Base-by-base conservation (phyloP, 2,113 vertebrate species). In the Pica pica region DNA sequence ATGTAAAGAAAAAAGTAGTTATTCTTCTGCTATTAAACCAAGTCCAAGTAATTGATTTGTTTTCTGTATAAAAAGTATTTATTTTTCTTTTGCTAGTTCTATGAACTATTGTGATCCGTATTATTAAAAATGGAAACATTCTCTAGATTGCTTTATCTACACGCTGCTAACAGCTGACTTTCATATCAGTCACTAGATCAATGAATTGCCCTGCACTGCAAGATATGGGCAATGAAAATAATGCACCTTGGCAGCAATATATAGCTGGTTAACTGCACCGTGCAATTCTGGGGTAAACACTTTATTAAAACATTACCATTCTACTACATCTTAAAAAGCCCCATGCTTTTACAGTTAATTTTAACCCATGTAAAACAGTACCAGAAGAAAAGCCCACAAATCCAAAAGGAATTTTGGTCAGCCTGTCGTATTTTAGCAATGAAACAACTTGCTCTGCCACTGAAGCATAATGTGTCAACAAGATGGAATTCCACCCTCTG, bases 391-490 rank as follows among this genome's bases (percentile, higher is more conserved):
- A 2, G 0, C 4, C 13, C 37, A 46, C 11, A 69, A 80, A 83
- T 76, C 49, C 31, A 28, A 61, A 76, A 80, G 50, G 31, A 85
- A 88, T 90, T 82, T 85, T 89, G 53, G 69, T 69, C 61, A 88
- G 78, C 47, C 73, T 96, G 90, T 93, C 90, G 80, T 89, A 95
- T 90, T 95, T 95, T 89, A 90, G 82, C 69, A 94, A 89, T 35
- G 78, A 86, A 96, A 89, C 69, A 94, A 89, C 86, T 91, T 96
- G 71, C 79, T 97, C 91, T 73, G 86, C 53, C 84, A 80, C 53
- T 85, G 82, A 96, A 96, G 82, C 91, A 76, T 67, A 95, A 91
- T 56, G 42, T 73, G 71, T 94, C 97, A 95, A 91, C 83, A 95
- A 94, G 89, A 93, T 65, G 65, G 41, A 93, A 92, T 81, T 94